Evolutionary conservation across 2,113 vertebrate species (phyloP).

Genomic region (Desmodus rotundus): DNA sequence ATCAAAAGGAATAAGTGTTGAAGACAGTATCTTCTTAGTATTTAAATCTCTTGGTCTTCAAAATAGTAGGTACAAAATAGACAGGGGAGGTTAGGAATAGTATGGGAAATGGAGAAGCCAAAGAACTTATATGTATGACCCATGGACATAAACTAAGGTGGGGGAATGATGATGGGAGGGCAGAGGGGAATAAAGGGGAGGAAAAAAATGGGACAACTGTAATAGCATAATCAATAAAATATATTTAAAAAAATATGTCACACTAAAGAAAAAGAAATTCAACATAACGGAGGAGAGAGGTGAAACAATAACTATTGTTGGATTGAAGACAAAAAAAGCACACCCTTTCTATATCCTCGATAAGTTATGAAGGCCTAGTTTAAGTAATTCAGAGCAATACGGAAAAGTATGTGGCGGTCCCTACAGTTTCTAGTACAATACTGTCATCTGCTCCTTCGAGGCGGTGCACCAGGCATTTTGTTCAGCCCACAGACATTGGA

Average conservation of each 20-base stretch:
- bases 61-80: too few relatives aligned
- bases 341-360: not conserved
- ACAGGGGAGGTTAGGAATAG: too few relatives aligned
- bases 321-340: not conserved
- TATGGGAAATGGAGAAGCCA: too few relatives aligned
- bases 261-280: not conserved
- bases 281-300: not conserved
- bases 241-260: too few relatives aligned
- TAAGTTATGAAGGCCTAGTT: not conserved
- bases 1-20: not conserved
- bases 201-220: too few relatives aligned
- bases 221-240: too few relatives aligned
- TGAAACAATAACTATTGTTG: not conserved
- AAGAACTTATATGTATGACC: too few relatives aligned
- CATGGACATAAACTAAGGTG: too few relatives aligned
- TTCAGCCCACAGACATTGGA: not conserved
- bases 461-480: not conserved
- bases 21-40: not conserved
- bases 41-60: not conserved
- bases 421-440: not conserved
- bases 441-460: not conserved
- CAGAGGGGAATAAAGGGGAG: too few relatives aligned
- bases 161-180: too few relatives aligned
- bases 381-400: constrained; percentile 12
- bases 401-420: not conserved